Percentiles rank a stretch among this genome's conserved stretches.
These are phyloP conservation scores for Lipophrys pholis DNA, from an alignment of 2,113 vertebrate genomes.

Conservation along the genomic window DNA sequence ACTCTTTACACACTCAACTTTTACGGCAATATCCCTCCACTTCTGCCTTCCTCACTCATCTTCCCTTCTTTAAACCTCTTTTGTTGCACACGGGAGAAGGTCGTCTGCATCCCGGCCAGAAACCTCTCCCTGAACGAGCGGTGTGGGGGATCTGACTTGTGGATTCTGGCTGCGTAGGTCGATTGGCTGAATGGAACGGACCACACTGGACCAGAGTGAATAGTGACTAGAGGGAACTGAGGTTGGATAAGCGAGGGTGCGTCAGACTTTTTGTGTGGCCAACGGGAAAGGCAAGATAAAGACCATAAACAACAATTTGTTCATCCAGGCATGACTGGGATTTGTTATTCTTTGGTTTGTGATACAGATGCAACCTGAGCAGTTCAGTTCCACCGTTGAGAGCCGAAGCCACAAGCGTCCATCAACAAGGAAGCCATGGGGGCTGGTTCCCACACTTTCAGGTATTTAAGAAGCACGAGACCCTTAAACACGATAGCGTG, in stretches of 20 bases:
- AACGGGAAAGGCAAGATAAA: slow-evolving; percentile 25
- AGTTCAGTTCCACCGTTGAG: not conserved
- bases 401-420: slow-evolving; percentile 27
- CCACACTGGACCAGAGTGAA: slow-evolving; percentile 39
- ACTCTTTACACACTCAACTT: not conserved
- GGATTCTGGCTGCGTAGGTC: slow-evolving; percentile 61
- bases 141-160: slow-evolving; percentile 74
- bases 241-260: slow-evolving; percentile 18
- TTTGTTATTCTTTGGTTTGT: slow-evolving; percentile 23
- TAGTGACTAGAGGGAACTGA: slow-evolving; percentile 28
- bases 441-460: slow-evolving; percentile 7
- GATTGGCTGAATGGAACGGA: slow-evolving; percentile 55
- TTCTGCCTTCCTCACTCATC: slow-evolving; percentile 37
- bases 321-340: slow-evolving; percentile 12
- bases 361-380: slow-evolving; percentile 14
- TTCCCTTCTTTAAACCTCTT: not conserved
- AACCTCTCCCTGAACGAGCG: slow-evolving; percentile 18
- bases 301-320: slow-evolving; percentile 39
- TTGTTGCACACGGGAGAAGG: slow-evolving; percentile 62
- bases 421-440: slow-evolving; percentile 6
- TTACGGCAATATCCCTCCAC: slow-evolving; percentile 1
- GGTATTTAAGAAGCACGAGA: slow-evolving; percentile 52
- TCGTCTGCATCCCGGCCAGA: slow-evolving; percentile 46
- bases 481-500: slow-evolving; percentile 55
- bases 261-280: slow-evolving; percentile 2